Evolutionary conservation across 1,140 invertebrate species (phyloP), one percentile per base, ranked within the genome.

Genomic region (Notospermus geniculatus): DNA sequence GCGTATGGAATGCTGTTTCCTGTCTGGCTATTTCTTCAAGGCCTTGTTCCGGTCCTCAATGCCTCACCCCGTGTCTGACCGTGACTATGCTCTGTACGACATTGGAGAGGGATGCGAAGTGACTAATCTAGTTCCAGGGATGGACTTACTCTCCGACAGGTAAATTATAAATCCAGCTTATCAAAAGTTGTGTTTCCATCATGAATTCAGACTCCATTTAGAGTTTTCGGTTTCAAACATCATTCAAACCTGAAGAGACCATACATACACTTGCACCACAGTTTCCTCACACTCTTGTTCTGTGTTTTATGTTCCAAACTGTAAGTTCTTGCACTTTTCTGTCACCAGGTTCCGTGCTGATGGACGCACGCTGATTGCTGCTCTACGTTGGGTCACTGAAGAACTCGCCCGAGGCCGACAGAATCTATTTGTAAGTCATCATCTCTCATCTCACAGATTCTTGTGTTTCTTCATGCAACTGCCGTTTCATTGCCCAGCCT

Each of bases 11-110:
- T 75, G 75, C 63, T 79, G 79, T 54, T 79, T 79, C 56, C 64
- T 80, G 45, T 72, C 76, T 36, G 79, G 76, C 11, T 77, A 76
- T 59, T 70, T 79, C 50, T 79, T 80, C 67, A 80, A 80, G 72
- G 73, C 75, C 2, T 57, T 80, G 66, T 78, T 82, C 59, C 64
- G 78, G 15, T 64, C 75, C 7, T 78, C 78, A 0, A 58, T 80
- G 53, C 80, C 79, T 25, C 79, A 81, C 62, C 79, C 80, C 2
- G 67, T 63, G 22, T 69, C 77, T 55, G 80, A 82, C 63, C 54
- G 74, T 54, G 78, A 80, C 59, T 82, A 82, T 66, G 77, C 78
- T 23, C 57, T 75, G 56, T 79, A 80, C 60, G 72, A 79, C 32
- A 72, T 80, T 25, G 73, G 74, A 7, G 71, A 80, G 57, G 73